Conservation (phyloP, 2,797 vertebrate genomes). For the Sitta carolinensis region DNA sequence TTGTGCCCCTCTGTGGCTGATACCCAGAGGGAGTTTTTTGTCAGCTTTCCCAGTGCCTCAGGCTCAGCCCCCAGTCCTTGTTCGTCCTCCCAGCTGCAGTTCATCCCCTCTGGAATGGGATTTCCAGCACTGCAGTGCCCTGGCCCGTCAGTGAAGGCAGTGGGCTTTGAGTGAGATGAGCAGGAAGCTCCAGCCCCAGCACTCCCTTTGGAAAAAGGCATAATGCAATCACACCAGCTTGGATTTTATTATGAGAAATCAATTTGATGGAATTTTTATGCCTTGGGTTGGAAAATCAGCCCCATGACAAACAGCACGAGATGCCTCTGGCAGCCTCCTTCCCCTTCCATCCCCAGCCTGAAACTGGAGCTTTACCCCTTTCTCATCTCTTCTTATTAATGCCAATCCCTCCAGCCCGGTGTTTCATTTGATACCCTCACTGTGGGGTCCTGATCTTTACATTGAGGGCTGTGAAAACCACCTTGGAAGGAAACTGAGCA, state of each 20-base stretch:
- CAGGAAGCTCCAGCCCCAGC: not conserved
- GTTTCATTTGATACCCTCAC: not conserved
- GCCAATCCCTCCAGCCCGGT: not conserved
- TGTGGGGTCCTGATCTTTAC: not conserved
- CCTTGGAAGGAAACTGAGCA: not conserved
- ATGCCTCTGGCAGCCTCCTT: not conserved
- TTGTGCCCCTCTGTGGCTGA: not conserved
- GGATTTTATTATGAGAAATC: not conserved
- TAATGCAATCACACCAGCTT: not conserved
- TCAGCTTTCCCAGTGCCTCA: not conserved
- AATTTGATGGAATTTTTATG: constrained; percentile 15
- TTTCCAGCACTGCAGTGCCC: not conserved
- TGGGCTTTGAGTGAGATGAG: not conserved
- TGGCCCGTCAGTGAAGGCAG: not conserved
- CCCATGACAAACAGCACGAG: not conserved
- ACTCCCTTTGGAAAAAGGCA: not conserved
- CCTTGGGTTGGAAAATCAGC: not conserved
- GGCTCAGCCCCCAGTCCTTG: not conserved
- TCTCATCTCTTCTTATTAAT: not conserved
- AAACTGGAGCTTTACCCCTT: not conserved
- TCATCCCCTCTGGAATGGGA: not conserved
- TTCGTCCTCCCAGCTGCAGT: not conserved
- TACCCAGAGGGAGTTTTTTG: not conserved
- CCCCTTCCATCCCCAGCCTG: not conserved
- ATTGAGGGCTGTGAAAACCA: not conserved